phyloP scores from a whole-genome alignment of 2,888 invertebrate species.

The Macaria notata region DNA sequence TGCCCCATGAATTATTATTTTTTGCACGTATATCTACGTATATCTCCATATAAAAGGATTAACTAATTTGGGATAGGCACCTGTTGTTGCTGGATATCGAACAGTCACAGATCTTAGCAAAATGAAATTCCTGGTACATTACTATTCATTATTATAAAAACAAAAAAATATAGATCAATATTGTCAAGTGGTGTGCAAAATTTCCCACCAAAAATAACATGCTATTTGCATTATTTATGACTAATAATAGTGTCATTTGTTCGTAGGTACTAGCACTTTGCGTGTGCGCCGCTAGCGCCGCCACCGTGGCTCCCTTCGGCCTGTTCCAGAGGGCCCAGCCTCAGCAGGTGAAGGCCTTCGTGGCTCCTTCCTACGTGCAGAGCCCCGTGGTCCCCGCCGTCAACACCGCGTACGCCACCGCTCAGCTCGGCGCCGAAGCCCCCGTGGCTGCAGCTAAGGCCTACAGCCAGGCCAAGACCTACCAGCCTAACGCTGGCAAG shows the following conservation, averaged over 20 bases:
- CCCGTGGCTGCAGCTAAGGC: constrained; percentile 15
- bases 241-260: not conserved
- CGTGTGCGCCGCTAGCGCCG: constrained; percentile 36
- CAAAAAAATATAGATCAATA: too few species aligned
- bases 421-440: constrained; percentile 4
- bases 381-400: not conserved
- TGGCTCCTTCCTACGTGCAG: not conserved
- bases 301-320: constrained; percentile 8
- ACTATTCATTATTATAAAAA: not conserved
- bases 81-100: constrained; percentile 46
- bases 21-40: constrained; percentile 37
- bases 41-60: constrained; percentile 50
- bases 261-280: constrained; percentile 34
- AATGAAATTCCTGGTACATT: constrained; percentile 57
- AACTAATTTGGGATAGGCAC: constrained; percentile 33
- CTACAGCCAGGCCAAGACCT: constrained; percentile 1
- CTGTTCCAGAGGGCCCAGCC: constrained; percentile 15
- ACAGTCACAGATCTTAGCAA: constrained; percentile 49
- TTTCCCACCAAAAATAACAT: too few species aligned
- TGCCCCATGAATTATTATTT: constrained; percentile 39
- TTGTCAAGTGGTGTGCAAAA: too few species aligned
- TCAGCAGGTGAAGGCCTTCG: constrained; percentile 2
- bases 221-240: too few species aligned
- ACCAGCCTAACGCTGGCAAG: not conserved
- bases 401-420: not conserved